Base-by-base conservation (phyloP, 2,888 invertebrate species). In the Cryptocephalus moraei region DNA sequence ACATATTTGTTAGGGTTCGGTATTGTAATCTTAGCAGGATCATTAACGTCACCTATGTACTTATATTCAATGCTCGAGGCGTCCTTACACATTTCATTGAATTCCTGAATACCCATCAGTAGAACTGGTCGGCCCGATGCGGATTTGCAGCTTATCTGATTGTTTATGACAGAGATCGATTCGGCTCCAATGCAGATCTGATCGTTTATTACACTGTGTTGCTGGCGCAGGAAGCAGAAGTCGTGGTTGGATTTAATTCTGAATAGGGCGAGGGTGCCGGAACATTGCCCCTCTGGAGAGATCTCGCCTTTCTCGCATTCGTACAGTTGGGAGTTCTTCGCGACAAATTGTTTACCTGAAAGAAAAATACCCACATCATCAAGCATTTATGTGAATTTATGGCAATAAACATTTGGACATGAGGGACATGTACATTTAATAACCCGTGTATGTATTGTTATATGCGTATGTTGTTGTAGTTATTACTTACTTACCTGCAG, bases 1-100 rank as follows among this genome's bases (percentile, higher is more conserved):
- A 57, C 55, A 34, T 53, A 46, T 36, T 44, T 46, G 41, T 56
- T 56, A 14, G 46, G 9, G 45, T 55, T 55, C 1, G 57, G 56
- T 33, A 57, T 54, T 8, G 45, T 42, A 8, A 57, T 48, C 40
- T 54, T 53, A 2, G 9, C 9, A 6, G 46, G 39, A 44, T 54
- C 45, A 34, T 39, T 48, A 11, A 38, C 14, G 34, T 57, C 42
- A 1, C 56, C 50, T 31, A 53, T 50, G 34, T 57, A 57, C 33
- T 44, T 50, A 13, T 51, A 56, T 14, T 51, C 46, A 9, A 45
- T 48, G 0, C 13, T 44, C 8, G 50, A 40, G 1, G 50, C 10
- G 4, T 11, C 43, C 3, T 48, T 32, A 39, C 57, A 57, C 42
- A 55, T 8, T 31, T 44, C 51, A 13, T 48, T 51, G 32, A 49